Base-by-base conservation (phyloP, 2,888 invertebrate genomes). In the Leucophenga montana region DNA sequence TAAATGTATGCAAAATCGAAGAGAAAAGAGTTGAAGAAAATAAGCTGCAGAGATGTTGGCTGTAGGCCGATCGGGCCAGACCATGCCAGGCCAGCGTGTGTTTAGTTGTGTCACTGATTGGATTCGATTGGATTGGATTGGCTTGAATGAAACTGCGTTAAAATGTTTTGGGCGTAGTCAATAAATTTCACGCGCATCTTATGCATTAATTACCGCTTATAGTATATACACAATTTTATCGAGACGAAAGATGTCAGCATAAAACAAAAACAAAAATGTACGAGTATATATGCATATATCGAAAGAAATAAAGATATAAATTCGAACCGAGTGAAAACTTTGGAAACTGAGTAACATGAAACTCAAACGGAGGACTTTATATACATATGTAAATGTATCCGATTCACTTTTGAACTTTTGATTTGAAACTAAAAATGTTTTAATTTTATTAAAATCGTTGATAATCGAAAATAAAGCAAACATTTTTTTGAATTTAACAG, bases 181-280 rank as follows among this genome's bases (percentile, higher is more conserved):
- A 86, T 86, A 86, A 86, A 86, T 86, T 86, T 86, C 82, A 78
- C 82, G 84, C 83, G 83, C 85, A 83, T 83, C 85, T 85, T 39
- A 39, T 83, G 85, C 86, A 86, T 86, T 86, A 85, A 86, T 86
- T 86, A 86, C 84, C 83, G 84, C 83, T 83, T 82, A 80, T 83
- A 83, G n/a, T 78, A 77, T 71, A 67, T 71, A 67, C 59, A 61
- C 73, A 75, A 62, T 27, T 33, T 14, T 70, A 62, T 59, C 69
- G 20, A 33, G 27, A 57, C 48, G 66, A 54, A 66, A 16, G 33
- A 27, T 8, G 71, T 70, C 73, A 73, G 72, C 75, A 69, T 67
- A 73, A 71, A 70, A 70, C 50, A 66, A 62, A 44, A 59, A 70
- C 11, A 65, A 66, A 22, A 22, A 18, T 56, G 16, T 18, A 56